Conservation (phyloP, 2,797 vertebrate species). For the Pelodytes ibericus region DNA sequence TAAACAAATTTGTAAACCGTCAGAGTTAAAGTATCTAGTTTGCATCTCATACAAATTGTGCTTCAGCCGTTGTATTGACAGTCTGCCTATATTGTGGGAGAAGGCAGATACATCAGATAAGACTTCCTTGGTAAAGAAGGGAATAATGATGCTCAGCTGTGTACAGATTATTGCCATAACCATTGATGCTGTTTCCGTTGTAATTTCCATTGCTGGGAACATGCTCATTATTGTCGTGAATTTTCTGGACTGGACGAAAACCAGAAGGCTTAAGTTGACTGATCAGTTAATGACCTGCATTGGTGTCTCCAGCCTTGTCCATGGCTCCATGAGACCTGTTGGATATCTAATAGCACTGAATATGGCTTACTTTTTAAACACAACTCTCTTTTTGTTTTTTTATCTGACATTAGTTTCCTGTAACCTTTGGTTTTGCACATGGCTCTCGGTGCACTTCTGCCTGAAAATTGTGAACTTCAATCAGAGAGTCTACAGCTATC, state of each 20-base stretch:
- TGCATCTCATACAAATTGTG: too few species aligned
- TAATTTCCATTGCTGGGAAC: background rate
- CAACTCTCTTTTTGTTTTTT: background rate
- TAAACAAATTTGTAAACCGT: too few species aligned
- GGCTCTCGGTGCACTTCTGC: constrained; percentile 1
- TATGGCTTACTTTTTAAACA: background rate
- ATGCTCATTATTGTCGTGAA: constrained; percentile 9
- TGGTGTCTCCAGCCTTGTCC: background rate
- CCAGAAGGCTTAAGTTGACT: background rate
- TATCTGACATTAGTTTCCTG: background rate
- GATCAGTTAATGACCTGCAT: background rate
- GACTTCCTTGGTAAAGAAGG: too few species aligned
- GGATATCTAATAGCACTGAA: too few species aligned
- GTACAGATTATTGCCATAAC: background rate
- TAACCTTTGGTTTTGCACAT: constrained; percentile 1
- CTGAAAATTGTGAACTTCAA: constrained; percentile 15
- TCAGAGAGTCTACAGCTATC: background rate
- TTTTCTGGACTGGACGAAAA: background rate
- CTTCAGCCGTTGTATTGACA: too few species aligned
- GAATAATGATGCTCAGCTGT: background rate
- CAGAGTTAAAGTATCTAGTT: too few species aligned
- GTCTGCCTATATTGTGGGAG: too few species aligned
- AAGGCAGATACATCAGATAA: too few species aligned
- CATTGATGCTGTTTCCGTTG: background rate
- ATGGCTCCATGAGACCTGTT: background rate